Evolutionary conservation across 2,113 vertebrate species (phyloP).

Genomic region (Poeciliopsis prolifica): DNA sequence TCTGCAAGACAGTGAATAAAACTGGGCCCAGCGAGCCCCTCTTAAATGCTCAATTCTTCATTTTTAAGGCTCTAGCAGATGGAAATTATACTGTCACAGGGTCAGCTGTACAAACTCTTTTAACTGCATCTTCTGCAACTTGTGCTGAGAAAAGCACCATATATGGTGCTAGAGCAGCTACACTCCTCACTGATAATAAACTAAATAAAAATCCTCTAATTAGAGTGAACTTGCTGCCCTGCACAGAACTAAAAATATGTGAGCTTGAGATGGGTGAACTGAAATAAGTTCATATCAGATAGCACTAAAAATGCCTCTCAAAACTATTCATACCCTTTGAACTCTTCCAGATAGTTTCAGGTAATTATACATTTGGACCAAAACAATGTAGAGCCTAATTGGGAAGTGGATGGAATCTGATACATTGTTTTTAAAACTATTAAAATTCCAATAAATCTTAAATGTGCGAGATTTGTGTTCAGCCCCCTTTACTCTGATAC

Average conservation of each 20-base stretch:
- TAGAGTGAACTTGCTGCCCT: slow-evolving; percentile 20
- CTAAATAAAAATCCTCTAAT: slow-evolving; percentile 30
- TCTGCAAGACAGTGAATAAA: slow-evolving; percentile 30
- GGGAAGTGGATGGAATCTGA: no score
- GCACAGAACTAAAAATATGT: slow-evolving; percentile 29
- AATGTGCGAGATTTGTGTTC: no score
- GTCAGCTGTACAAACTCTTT: slow-evolving; percentile 52
- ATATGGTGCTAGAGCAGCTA: slow-evolving; percentile 30
- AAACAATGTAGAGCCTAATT: background rate
- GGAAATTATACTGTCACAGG: slow-evolving; percentile 47
- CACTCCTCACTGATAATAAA: slow-evolving; percentile 47
- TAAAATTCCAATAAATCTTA: no score
- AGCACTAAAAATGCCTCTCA: background rate
- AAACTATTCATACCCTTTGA: background rate
- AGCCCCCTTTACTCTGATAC: no score
- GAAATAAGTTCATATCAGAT: slow-evolving; percentile 35
- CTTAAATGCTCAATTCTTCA: slow-evolving; percentile 55
- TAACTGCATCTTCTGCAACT: slow-evolving; percentile 39
- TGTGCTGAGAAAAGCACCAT: slow-evolving; percentile 32
- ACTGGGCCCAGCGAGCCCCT: slow-evolving; percentile 19
- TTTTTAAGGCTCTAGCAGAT: slow-evolving; percentile 55
- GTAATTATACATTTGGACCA: background rate
- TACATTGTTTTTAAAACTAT: no score
- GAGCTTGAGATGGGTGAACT: slow-evolving; percentile 38
- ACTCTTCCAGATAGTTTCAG: background rate